phyloP scores from a whole-genome alignment of 1,140 invertebrate species.

The Gyrodactylus salaris region DNA sequence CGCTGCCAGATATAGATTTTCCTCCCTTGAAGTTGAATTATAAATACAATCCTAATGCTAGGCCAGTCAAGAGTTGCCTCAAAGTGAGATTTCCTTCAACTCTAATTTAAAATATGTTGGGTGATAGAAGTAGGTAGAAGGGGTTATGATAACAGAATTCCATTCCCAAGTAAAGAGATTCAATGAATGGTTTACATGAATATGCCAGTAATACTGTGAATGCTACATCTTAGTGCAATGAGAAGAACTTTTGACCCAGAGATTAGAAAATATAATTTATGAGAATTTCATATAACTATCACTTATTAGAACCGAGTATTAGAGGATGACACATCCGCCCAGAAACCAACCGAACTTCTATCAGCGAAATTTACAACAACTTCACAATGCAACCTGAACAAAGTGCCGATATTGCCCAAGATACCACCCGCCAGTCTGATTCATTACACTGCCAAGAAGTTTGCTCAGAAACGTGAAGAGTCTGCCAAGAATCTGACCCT shows the following conservation, averaged over 20 bases:
- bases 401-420: not conserved
- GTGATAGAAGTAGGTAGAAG: too few relatives aligned
- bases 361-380: not conserved
- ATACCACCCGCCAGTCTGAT: not conserved
- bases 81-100: not conserved
- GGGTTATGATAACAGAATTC: too few relatives aligned
- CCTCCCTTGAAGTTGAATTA: not conserved
- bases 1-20: not conserved
- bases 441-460: not conserved
- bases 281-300: too few relatives aligned
- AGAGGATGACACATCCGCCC: not conserved
- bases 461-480: not conserved
- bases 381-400: too few relatives aligned
- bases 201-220: too few relatives aligned
- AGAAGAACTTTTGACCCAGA: too few relatives aligned
- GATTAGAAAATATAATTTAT: too few relatives aligned
- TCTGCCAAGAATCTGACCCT: not conserved
- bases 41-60: not conserved
- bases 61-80: not conserved
- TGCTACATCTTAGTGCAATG: too few relatives aligned
- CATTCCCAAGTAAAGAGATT: too few relatives aligned
- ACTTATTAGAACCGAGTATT: too few relatives aligned
- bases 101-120: too few relatives aligned
- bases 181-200: too few relatives aligned
- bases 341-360: not conserved